Evolutionary conservation across 2,797 vertebrate genomes (phyloP).

Genomic region (Geotrypetes seraphini): DNA sequence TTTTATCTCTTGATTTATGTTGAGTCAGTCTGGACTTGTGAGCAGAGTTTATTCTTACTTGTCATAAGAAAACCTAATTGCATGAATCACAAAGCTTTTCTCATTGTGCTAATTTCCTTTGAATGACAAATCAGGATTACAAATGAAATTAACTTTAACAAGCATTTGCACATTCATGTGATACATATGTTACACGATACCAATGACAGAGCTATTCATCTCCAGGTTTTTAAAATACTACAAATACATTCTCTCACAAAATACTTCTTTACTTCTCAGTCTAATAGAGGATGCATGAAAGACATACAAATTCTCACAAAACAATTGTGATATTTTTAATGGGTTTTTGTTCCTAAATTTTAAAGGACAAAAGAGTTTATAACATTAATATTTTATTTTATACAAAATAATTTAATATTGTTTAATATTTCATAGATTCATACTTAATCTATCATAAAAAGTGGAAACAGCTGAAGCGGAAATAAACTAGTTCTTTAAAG

Average conservation of each 20-base stretch:
- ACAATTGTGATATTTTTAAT: slow-evolving; percentile 37
- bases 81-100: slow-evolving; percentile 39
- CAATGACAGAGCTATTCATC: slow-evolving; percentile 70
- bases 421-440: slow-evolving; percentile 52
- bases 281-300: slow-evolving; percentile 34
- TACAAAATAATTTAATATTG: slow-evolving; percentile 51
- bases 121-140: slow-evolving; percentile 50
- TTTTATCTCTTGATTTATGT: slow-evolving; percentile 56
- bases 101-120: slow-evolving; percentile 44
- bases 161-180: slow-evolving; percentile 52
- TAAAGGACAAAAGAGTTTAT: slow-evolving; percentile 43
- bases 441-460: slow-evolving; percentile 45
- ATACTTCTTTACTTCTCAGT: slow-evolving; percentile 54
- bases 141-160: slow-evolving; percentile 66
- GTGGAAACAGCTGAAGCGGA: slow-evolving; percentile 45
- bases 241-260: slow-evolving; percentile 67
- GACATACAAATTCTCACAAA: slow-evolving; percentile 34
- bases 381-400: slow-evolving; percentile 53
- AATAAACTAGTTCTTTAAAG: too few species aligned
- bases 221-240: slow-evolving; percentile 60
- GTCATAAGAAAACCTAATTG: slow-evolving; percentile 39
- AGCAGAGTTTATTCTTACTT: slow-evolving; percentile 50
- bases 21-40: slow-evolving; percentile 39
- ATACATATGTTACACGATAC: slow-evolving; percentile 38
- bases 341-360: slow-evolving; percentile 48